Evolutionary conservation across 2,888 invertebrate species (phyloP).

Genomic region (Phengaris arion): DNA sequence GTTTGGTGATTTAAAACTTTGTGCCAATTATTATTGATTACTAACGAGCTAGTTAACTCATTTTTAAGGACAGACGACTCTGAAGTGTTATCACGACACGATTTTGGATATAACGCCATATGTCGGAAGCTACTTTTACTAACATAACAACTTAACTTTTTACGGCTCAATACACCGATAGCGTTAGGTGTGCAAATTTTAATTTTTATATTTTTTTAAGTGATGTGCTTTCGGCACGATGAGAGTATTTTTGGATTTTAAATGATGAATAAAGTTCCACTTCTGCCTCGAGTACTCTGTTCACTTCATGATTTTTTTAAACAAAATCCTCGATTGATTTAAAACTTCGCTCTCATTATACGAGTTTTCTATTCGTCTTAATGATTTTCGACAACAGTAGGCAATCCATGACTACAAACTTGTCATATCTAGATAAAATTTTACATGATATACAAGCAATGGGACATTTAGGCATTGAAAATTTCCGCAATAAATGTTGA

Average conservation of each 20-base stretch:
- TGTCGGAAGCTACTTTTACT: no score
- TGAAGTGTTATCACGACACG: no score
- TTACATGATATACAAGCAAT: neutral
- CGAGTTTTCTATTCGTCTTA: neutral
- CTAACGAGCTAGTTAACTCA: neutral
- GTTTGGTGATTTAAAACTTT: neutral
- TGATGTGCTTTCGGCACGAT: no score
- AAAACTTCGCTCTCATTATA: neutral
- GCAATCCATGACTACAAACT: neutral
- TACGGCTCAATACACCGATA: no score
- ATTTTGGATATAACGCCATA: no score
- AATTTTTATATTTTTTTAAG: no score
- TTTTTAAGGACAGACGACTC: neutral
- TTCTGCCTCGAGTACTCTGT: no score
- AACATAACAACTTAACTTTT: no score
- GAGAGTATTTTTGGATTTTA: no score
- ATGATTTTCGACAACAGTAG: neutral
- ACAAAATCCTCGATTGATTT: neutral
- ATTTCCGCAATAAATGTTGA: neutral
- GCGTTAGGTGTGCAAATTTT: no score
- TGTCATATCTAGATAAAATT: neutral
- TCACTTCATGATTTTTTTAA: no score
- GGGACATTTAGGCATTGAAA: neutral
- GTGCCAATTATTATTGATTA: neutral
- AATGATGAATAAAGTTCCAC: no score